Evolutionary conservation across 2,888 invertebrate species (phyloP).

Genomic region (Oxystoma pomonae): DNA sequence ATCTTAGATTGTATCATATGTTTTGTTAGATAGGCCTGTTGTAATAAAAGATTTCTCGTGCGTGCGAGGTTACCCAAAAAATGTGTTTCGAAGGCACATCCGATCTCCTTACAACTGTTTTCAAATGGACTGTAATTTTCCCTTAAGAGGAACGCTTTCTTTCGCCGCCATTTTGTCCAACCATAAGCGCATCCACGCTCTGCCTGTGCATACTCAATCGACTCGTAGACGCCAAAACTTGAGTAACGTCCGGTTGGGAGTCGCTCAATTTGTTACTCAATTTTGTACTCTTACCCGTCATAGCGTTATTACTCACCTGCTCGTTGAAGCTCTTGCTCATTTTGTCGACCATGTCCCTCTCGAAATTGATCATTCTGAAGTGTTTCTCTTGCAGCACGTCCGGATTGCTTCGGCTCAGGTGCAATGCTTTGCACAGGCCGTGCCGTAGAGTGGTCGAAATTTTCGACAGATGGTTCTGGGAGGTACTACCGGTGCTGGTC

Average conservation of each 20-base stretch:
- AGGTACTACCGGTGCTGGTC: not conserved
- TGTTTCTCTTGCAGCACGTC: slow-evolving; percentile 23
- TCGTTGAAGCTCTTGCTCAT: not conserved
- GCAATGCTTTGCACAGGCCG: slow-evolving; percentile 41
- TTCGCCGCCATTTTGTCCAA: slow-evolving; percentile 37
- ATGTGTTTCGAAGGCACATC: no score
- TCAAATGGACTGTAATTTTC: no score
- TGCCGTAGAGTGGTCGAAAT: slow-evolving; percentile 42
- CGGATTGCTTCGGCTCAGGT: slow-evolving; percentile 37
- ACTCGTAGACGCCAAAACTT: not conserved
- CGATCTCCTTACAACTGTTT: no score
- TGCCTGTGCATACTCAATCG: not conserved
- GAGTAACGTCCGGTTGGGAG: not conserved
- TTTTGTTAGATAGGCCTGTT: no score
- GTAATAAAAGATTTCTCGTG: no score
- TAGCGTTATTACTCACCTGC: not conserved
- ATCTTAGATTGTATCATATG: no score
- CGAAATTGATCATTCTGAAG: not conserved
- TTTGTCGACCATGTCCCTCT: not conserved
- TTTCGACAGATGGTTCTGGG: slow-evolving; percentile 33
- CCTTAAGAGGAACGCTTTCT: slow-evolving; percentile 42
- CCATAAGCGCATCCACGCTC: not conserved
- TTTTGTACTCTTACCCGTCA: not conserved
- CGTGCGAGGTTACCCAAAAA: no score
- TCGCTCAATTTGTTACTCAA: slow-evolving; percentile 29